Evolutionary conservation across 2,113 vertebrate genomes (phyloP).

Genomic region (Potamarius usumacintae): DNA sequence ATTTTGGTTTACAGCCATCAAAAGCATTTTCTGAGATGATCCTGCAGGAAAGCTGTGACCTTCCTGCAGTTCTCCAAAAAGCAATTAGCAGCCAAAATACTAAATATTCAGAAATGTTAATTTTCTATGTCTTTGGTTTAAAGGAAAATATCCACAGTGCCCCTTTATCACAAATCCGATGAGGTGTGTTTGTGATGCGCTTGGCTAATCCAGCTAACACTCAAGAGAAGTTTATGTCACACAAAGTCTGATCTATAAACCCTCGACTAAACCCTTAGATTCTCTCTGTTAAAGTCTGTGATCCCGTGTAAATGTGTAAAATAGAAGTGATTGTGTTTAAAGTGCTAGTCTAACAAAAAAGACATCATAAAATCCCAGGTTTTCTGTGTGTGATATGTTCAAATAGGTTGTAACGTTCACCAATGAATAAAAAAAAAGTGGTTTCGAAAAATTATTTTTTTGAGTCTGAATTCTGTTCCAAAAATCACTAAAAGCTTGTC

Average conservation of each 20-base stretch:
- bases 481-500: too few relatives aligned
- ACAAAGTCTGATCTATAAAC: background rate
- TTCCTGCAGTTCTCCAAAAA: background rate
- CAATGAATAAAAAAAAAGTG: too few relatives aligned
- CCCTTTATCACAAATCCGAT: background rate
- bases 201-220: background rate
- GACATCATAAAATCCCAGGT: too few relatives aligned
- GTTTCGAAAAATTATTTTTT: too few relatives aligned
- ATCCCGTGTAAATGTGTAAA: background rate
- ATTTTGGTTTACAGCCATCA: background rate
- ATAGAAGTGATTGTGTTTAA: background rate
- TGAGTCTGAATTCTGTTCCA: too few relatives aligned
- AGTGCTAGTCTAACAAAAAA: too few relatives aligned
- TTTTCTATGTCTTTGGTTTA: background rate
- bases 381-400: too few relatives aligned
- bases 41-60: background rate
- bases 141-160: background rate
- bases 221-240: background rate
- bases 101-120: background rate
- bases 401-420: too few relatives aligned
- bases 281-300: background rate
- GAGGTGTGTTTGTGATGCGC: background rate
- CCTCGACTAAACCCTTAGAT: background rate
- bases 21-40: background rate
- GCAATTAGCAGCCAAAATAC: background rate